Conservation (phyloP, 2,113 vertebrate species). For the Datnioides undecimradiatus region DNA sequence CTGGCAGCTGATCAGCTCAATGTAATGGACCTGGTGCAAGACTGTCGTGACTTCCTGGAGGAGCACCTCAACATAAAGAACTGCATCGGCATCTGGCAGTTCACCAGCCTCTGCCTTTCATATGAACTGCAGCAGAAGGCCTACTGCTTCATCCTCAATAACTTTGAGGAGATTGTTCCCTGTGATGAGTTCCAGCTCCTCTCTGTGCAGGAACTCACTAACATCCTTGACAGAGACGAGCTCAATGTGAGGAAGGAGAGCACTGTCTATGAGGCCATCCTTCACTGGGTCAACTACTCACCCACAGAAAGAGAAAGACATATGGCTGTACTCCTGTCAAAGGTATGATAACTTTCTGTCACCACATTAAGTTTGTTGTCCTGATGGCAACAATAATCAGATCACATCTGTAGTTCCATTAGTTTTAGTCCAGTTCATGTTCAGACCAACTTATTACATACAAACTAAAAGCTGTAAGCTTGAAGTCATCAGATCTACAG, state of each 20-base stretch:
- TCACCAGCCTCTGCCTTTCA: slow-evolving; percentile 57
- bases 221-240: slow-evolving; percentile 79
- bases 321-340: slow-evolving; percentile 37
- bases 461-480: background rate
- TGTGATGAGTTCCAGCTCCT: slow-evolving; percentile 86
- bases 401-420: background rate
- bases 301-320: slow-evolving; percentile 18
- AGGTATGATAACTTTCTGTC: slow-evolving; percentile 45
- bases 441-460: background rate
- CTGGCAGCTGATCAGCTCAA: slow-evolving; percentile 84
- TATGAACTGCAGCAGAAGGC: slow-evolving; percentile 78
- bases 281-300: slow-evolving; percentile 39
- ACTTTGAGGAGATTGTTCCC: slow-evolving; percentile 82
- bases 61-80: slow-evolving; percentile 84
- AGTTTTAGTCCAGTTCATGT: background rate
- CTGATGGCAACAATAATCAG: background rate
- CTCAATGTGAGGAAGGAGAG: slow-evolving; percentile 51
- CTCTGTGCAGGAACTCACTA: slow-evolving; percentile 77
- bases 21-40: slow-evolving; percentile 77
- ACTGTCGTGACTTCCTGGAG: slow-evolving; percentile 85
- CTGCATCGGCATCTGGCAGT: slow-evolving; percentile 80
- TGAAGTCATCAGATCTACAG: background rate
- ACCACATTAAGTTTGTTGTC: background rate
- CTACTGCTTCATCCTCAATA: slow-evolving; percentile 83
- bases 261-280: slow-evolving; percentile 36